Conservation (phyloP, 2,113 vertebrate species). For the Castor canadensis region DNA sequence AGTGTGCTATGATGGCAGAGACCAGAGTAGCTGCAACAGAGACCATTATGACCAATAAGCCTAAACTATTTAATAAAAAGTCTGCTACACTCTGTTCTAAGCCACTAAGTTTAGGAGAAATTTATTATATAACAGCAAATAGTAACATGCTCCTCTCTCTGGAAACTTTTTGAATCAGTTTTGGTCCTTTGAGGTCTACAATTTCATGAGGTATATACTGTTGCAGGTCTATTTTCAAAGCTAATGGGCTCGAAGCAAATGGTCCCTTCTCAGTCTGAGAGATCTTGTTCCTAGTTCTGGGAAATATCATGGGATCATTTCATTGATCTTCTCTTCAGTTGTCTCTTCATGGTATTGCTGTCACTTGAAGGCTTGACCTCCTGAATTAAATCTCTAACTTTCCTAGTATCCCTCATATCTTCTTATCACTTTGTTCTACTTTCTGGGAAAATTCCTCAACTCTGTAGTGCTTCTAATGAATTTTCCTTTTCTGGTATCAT, state of each 20-base stretch:
- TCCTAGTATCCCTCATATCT: not conserved
- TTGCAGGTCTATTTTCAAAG: slow-evolving; percentile 11
- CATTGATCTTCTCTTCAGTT: slow-evolving; percentile 47
- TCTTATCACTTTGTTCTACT: not conserved
- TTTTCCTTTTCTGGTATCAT: not conserved
- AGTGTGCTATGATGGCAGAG: not conserved
- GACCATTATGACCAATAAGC: not conserved
- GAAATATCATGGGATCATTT: slow-evolving; percentile 48
- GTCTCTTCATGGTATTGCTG: not conserved
- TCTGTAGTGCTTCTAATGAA: not conserved
- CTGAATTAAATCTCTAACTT: not conserved
- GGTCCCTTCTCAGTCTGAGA: not conserved
- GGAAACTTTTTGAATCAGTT: not conserved
- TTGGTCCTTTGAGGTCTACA: slow-evolving; percentile 13
- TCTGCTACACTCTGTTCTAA: not conserved
- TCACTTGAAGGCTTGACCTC: not conserved
- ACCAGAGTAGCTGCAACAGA: not conserved
- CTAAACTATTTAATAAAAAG: not conserved
- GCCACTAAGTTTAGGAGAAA: not conserved
- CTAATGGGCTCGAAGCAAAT: slow-evolving; percentile 23
- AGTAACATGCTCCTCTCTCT: not conserved
- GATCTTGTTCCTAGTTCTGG: slow-evolving; percentile 39
- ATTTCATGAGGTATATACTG: not conserved
- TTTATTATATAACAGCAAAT: not conserved
- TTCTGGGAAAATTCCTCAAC: not conserved